Percentiles rank a stretch among this genome's conserved stretches.
phyloP scores from a whole-genome alignment of 2,797 vertebrate genomes.

The Euthynnus affinis region DNA sequence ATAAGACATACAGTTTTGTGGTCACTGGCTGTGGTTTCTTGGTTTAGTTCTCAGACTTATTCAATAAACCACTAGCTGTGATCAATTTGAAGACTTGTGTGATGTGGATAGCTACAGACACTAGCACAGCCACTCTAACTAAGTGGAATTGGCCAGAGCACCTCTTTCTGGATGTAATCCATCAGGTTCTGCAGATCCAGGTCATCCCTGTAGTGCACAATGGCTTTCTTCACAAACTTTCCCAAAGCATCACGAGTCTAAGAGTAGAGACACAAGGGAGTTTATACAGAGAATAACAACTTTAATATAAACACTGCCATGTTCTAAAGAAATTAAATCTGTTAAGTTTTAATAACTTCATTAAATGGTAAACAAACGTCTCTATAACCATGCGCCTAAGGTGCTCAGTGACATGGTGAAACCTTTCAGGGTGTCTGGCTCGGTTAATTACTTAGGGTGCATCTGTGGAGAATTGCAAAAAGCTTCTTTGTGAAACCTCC shows the following conservation, averaged over 20 bases:
- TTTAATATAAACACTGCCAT: slow-evolving; percentile 3
- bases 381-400: slow-evolving; percentile 9
- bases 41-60: slow-evolving; percentile 25
- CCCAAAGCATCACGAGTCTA: slow-evolving; percentile 83
- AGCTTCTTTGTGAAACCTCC: slow-evolving; percentile 9
- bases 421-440: slow-evolving; percentile 21
- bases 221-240: slow-evolving; percentile 87
- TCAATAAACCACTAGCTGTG: slow-evolving; percentile 42
- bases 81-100: slow-evolving; percentile 32
- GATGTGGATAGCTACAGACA: slow-evolving; percentile 16
- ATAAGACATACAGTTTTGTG: background rate
- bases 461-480: slow-evolving; percentile 26
- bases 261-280: slow-evolving; percentile 18
- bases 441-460: slow-evolving; percentile 36
- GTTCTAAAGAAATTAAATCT: background rate
- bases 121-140: slow-evolving; percentile 3
- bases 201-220: slow-evolving; percentile 88
- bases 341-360: slow-evolving; percentile 18
- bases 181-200: slow-evolving; percentile 89
- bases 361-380: slow-evolving; percentile 19
- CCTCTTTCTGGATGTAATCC: slow-evolving; percentile 89
- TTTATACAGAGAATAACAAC: background rate
- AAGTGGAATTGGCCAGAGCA: slow-evolving; percentile 42
- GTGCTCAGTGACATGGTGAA: slow-evolving; percentile 14
- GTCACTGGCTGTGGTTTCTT: slow-evolving; percentile 15